Base-by-base conservation (phyloP, 2,113 vertebrate genomes). In the Stegastes partitus region DNA sequence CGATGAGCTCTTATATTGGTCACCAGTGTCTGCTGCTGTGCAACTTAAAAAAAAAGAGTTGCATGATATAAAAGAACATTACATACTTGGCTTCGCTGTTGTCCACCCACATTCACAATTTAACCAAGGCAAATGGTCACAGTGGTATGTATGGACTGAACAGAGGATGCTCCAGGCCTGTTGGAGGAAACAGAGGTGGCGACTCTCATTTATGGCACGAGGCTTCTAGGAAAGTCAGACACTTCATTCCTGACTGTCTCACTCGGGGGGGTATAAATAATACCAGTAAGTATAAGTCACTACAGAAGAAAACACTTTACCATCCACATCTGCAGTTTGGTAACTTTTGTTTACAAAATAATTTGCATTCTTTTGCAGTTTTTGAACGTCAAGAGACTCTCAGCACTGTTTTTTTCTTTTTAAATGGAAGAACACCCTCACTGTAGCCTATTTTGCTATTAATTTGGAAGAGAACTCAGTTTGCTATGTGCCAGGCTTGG, bases 101-200 rank as follows among this genome's bases (percentile, higher is more conserved):
- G 51, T 83, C 74, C 77, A 63, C 81, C 68, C 61, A 86, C 84
- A 23, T 25, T 57, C 65, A 62, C 28, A 62, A 53, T 81, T 10
- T 45, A n/a, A 72, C 53, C 49, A 11, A 78, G 78, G 73, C 56
- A 83, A 49, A 79, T 64, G 57, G 66, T 67, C 28, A 54, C 58
- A 49, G 28, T 16, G 59, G n/a, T 21, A 44, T 1, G 14, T 50
- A 15, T 5, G 10, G 21, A 77, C 39, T 0, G 49, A 66, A 42
- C 25, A 28, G 34, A 53, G 9, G 64, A 76, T 22, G 53, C 44
- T 67, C 3, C 0, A 6, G 25, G 54, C 25, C 9, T 68, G 45
- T 69, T 70, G 71, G 71, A 70, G 25, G 26, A 77, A 61, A 58
- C 70, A 74, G 64, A 78, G 59, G 59, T 71, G 42, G 59, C 55